Base-by-base conservation (phyloP, 2,113 vertebrate species). In the Mohoua ochrocephala region DNA sequence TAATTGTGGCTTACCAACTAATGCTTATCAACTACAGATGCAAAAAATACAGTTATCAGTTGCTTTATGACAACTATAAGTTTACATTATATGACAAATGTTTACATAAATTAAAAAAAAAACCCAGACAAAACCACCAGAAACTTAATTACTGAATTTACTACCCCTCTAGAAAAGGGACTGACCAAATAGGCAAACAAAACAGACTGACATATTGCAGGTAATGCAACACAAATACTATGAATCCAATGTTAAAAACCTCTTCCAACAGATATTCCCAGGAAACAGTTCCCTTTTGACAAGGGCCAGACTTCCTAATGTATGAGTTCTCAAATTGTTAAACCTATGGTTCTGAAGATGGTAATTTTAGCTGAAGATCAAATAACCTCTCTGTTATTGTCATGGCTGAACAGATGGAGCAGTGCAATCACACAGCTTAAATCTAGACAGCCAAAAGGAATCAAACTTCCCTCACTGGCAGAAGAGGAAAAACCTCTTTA, bases 371-470 rank as follows among this genome's bases (percentile, higher is more conserved):
- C 39, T 80, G 50, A 80, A 81, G 80, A 70, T 67, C 79, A 81
- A 60, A 77, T 45, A 91, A 96, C 83, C 69, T 64, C 73, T 64
- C 93, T 60, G 54, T 80, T 59, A 86, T 59, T 95, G 86, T 75
- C 83, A 52, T 5, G 68, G 49, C 64, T 78, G 80, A 92, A 89
- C 93, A 96, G 96, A 96, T 87, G 86, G 94, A 91, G 42, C 76
- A 59, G 37, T 39, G 73, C 86, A 78, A 86, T 59, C 83, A 65
- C 3, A 2, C 30, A 74, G 42, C 60, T 88, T 47, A 35, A 81
- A 80, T 47, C 83, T 10, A 70, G 68, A 78, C 50, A 86, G 33
- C 47, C 74, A 87, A 91, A 86, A 86, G 67, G 60, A 93, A 70
- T 59, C 67, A 77, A 91, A 63, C 83, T 90, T 80, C 53, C 53